Evolutionary conservation across 1,140 invertebrate species (phyloP).

Genomic region (Lasaia peninsularis): DNA sequence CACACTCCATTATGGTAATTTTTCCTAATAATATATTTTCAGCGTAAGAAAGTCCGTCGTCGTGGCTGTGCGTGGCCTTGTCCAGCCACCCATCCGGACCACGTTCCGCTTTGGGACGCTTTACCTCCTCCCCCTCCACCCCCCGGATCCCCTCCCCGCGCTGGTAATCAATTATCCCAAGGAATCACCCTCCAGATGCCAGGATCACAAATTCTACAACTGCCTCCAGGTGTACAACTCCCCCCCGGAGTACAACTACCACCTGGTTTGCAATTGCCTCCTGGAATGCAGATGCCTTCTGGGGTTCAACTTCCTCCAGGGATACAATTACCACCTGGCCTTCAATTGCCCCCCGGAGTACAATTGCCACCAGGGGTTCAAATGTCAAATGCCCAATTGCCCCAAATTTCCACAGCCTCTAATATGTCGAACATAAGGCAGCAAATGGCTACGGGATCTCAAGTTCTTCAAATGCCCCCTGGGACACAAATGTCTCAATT

Average conservation of each 20-base stretch:
- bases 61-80: slow-evolving; percentile 62
- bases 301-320: not conserved
- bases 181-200: not conserved
- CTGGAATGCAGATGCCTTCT: not conserved
- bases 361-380: not conserved
- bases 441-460: not conserved
- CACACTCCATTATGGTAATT: no score
- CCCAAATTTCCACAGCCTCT: not conserved
- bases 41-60: slow-evolving; percentile 41
- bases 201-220: not conserved
- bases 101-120: slow-evolving; percentile 67
- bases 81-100: slow-evolving; percentile 51
- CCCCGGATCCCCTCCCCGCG: slow-evolving; percentile 40
- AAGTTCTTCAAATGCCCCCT: not conserved
- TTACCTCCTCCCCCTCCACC: slow-evolving; percentile 58
- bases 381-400: not conserved
- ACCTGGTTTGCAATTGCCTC: not conserved
- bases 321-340: not conserved
- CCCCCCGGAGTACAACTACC: not conserved
- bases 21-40: slow-evolving; percentile 11
- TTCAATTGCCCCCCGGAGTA: not conserved
- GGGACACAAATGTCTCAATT: not conserved
- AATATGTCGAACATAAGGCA: not conserved
- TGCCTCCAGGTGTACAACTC: not conserved
- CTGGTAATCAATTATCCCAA: not conserved